These are phyloP conservation scores for Argyresthia albistria DNA, from an alignment of 2,888 invertebrate species.

Conservation along the genomic window DNA sequence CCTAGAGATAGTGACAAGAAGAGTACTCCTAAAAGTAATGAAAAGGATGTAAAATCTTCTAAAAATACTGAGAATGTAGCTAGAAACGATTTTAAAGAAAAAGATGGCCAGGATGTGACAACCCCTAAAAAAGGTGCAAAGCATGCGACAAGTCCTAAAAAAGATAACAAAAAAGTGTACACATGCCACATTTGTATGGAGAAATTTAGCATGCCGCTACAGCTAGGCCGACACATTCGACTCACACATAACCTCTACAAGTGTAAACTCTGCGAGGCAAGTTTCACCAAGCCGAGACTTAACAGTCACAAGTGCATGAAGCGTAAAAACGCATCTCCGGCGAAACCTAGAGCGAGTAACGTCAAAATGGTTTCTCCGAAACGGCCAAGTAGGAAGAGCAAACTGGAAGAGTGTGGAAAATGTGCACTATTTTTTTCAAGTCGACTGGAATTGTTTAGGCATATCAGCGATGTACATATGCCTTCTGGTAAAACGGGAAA, in stretches of 20 bases:
- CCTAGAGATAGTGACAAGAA: no score
- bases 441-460: conserved; percentile 1
- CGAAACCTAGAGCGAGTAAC: no score
- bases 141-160: no score
- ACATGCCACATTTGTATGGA: neutral
- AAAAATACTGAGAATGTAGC: no score
- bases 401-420: conserved; percentile 2
- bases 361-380: neutral
- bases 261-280: conserved; percentile 1
- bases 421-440: conserved; percentile 2
- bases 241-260: neutral
- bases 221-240: neutral
- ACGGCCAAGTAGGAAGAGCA: neutral
- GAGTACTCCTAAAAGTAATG: no score
- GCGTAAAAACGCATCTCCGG: neutral
- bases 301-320: neutral
- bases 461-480: conserved; percentile 4
- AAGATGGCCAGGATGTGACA: no score
- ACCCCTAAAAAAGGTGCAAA: no score
- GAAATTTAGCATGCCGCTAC: neutral
- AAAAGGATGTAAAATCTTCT: no score
- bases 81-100: no score
- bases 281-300: neutral
- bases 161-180: neutral
- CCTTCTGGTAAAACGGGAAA: neutral